Evolutionary conservation across 2,113 vertebrate genomes (phyloP), one percentile per base, ranked within the genome.

Genomic region (Neotragus pygmaeus): DNA sequence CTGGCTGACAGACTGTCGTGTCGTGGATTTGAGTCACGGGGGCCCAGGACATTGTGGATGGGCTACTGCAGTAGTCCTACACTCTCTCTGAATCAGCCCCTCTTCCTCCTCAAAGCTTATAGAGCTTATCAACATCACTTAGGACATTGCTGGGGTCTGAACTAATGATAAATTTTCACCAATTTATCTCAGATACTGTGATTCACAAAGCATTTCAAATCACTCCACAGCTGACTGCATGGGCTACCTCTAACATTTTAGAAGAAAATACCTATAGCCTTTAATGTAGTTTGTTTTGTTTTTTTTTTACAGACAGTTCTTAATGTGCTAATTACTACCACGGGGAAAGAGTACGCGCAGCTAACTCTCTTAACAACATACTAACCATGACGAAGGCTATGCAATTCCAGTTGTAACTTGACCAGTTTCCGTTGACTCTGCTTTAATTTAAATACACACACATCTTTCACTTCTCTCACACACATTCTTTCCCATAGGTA

Each of bases 371-470:
- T 86, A 94, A 73, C 39, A 93, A 97, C 60, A 53, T 39, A 39
- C 66, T 92, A 77, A 73, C 81, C 43, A 64, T 83, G 97, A 97
- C 85, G 95, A 95, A 96, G 62, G 33, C 82, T n/a, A 53, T 73
- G 25, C n/a, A 19, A 83, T 95, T 84, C 95, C 80, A 93, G 89
- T 96, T 78, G 93, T 66, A 88, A 97, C 95, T 51, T 96, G 97
- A 97, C 88, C 89, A 81, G 93, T 92, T 96, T 98, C 96, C 92
- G 80, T 47, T 91, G 75, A 95, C 36, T 90, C 47, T 27, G n/a
- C 62, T 88, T 47, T 88, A n/a, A 97, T 95, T 86, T 91, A 92
- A 96, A 92, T 51, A 66, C 45, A 92, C 88, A 82, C 30, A 27
- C 57, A 33, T 73, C 30, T 62, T 85, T 47, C 77, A 86, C 77